Conservation (phyloP, 2,113 vertebrate species). For the Steatornis caripensis region DNA sequence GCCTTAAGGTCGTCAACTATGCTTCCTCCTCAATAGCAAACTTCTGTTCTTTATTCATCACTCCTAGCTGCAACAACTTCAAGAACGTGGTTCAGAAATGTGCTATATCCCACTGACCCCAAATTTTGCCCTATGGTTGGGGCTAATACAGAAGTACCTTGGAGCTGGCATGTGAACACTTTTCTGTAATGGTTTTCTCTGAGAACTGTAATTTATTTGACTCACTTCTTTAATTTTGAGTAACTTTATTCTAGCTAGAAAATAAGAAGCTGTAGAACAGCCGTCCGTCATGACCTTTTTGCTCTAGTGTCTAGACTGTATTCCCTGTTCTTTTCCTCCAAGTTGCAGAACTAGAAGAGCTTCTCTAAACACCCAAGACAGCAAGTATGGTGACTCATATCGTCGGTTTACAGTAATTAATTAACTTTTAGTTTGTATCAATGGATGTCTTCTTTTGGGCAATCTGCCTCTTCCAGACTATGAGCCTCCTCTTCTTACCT, state of each 20-base stretch:
- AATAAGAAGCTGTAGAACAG: neutral
- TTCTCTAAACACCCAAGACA: neutral
- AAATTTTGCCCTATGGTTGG: neutral
- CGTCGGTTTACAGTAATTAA: neutral
- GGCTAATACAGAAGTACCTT: neutral
- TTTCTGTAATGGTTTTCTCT: neutral
- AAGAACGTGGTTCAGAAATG: neutral
- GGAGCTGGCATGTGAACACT: neutral
- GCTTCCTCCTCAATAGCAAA: neutral
- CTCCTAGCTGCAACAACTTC: neutral
- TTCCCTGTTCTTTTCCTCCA: neutral
- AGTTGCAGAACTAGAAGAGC: neutral
- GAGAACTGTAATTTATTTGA: neutral
- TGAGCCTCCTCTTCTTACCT: neutral
- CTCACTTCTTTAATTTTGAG: neutral
- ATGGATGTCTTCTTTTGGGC: neutral
- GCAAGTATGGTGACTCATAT: neutral
- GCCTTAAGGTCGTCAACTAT: neutral
- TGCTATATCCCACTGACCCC: neutral
- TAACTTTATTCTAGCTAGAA: neutral
- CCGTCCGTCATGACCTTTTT: neutral
- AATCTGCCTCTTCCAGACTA: neutral
- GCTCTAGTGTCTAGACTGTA: neutral
- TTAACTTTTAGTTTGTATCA: neutral
- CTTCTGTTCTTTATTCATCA: neutral